These are phyloP conservation scores for Tigriopus californicus DNA, from an alignment of 2,888 invertebrate genomes.

Conservation along the genomic window DNA sequence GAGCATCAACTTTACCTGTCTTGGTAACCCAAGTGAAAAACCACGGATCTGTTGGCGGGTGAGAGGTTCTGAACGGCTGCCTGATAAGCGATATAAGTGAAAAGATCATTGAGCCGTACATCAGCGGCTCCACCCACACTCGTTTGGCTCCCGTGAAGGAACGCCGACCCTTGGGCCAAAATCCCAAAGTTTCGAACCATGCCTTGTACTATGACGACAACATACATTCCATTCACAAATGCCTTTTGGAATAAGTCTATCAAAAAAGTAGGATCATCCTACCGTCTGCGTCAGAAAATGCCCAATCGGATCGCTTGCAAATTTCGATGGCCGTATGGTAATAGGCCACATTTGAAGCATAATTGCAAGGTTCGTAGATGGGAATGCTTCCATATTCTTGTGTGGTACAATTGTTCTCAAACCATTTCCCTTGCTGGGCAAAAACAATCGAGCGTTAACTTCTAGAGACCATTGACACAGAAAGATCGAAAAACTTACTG, in stretches of 20 bases:
- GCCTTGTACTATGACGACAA: not conserved
- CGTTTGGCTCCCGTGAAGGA: conserved; percentile 12
- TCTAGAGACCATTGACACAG: no score
- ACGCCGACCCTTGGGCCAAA: conserved; percentile 7
- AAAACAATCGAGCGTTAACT: no score
- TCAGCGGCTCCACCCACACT: conserved; percentile 4
- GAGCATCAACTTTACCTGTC: not conserved
- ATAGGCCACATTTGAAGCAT: conserved; percentile 13
- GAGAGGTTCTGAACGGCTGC: not conserved
- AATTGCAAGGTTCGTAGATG: conserved; percentile 3
- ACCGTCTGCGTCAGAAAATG: not conserved
- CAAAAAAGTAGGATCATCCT: not conserved
- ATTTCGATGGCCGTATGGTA: conserved; percentile 2
- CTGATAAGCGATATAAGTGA: conserved; percentile 6
- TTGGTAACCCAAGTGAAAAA: not conserved
- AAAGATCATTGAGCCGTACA: not conserved
- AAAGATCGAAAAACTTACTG: not conserved
- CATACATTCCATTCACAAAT: not conserved
- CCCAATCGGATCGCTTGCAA: not conserved
- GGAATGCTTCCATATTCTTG: conserved; percentile 7
- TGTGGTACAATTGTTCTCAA: conserved; percentile 4
- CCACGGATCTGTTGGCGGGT: not conserved
- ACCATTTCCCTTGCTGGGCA: not conserved
- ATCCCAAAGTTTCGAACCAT: not conserved
- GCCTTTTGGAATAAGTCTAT: not conserved